A percentile compares a stretch with the other conserved stretches of the same genome.
These are phyloP conservation scores for Synergus umbraculus DNA, from an alignment of 2,888 invertebrate genomes.

Conservation along the genomic window DNA sequence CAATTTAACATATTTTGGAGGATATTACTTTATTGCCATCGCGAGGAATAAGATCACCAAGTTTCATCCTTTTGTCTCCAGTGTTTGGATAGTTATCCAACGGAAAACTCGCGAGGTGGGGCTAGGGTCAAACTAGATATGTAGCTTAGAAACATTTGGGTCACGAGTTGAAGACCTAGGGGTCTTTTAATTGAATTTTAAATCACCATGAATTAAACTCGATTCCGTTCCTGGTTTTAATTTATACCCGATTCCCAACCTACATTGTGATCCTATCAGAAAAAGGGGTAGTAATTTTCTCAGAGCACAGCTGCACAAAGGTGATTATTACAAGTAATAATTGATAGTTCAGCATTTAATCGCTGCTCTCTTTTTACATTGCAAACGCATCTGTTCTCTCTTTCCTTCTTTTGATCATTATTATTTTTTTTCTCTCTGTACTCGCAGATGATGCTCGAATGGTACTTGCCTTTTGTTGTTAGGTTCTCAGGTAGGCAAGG, in stretches of 20 bases:
- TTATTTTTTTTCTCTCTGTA: neutral
- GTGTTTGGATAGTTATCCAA: neutral
- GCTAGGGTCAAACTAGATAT: neutral
- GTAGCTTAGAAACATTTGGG: neutral
- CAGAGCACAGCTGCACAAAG: conserved; percentile 27
- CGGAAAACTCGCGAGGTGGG: neutral
- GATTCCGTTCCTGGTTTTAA: conserved; percentile 9
- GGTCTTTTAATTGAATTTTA: conserved; percentile 1
- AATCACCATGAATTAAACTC: conserved; percentile 10
- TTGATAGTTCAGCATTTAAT: conserved; percentile 38
- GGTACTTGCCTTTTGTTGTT: conserved; percentile 12
- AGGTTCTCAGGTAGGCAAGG: conserved; percentile 7
- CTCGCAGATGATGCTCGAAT: conserved; percentile 30
- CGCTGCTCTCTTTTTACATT: conserved; percentile 35
- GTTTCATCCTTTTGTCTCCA: neutral
- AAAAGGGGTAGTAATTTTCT: conserved; percentile 33
- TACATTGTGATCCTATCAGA: conserved; percentile 26
- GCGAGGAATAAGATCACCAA: neutral
- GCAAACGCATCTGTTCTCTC: conserved; percentile 24
- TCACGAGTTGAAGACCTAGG: neutral
- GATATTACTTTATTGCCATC: neutral
- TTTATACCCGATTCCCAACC: conserved; percentile 5
- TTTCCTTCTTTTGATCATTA: neutral
- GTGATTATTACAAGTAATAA: conserved; percentile 39
- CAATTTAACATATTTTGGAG: too few relatives aligned